Conservation (phyloP, 92 coral and sea anemone species). For the Meandrina meandrites region DNA sequence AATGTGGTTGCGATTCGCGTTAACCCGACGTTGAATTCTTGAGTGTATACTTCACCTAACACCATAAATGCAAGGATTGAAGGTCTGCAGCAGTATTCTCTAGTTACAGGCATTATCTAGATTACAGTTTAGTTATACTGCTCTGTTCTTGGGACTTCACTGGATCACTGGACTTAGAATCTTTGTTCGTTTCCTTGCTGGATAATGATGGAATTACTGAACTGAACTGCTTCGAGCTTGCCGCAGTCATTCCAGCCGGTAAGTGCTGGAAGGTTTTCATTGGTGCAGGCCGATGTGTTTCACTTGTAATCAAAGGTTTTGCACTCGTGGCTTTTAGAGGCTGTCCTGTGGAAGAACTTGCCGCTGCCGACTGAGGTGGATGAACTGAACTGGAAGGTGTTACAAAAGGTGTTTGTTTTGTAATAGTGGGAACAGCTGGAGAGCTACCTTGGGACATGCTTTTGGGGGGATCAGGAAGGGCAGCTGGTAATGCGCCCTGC, state of each 20-base stretch:
- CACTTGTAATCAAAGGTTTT: conserved; percentile 24
- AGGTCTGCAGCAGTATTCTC: not conserved
- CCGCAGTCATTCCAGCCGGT: conserved; percentile 36
- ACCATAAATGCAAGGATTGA: not conserved
- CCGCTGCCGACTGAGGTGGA: not conserved
- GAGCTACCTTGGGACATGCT: not conserved
- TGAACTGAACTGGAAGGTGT: not conserved
- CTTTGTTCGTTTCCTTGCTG: conserved; percentile 28
- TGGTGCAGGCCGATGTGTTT: conserved; percentile 17
- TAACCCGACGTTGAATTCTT: not conserved
- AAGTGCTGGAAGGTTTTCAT: conserved; percentile 33
- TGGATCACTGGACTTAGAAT: conserved; percentile 3
- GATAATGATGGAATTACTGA: conserved; percentile 12
- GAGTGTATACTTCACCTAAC: not conserved
- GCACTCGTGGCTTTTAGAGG: conserved; percentile 17
- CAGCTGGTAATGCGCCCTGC: not conserved
- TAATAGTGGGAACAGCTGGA: not conserved
- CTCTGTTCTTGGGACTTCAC: not conserved
- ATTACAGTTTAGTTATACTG: not conserved
- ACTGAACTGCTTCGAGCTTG: conserved; percentile 37
- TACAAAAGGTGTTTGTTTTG: not conserved
- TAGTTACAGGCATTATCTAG: not conserved
- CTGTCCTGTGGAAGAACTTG: conserved; percentile 10
- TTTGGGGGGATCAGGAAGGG: not conserved
- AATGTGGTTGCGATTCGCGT: not conserved